phyloP scores from a whole-genome alignment of 1,140 invertebrate genomes.

The Trachymyrmex cornetzi region DNA sequence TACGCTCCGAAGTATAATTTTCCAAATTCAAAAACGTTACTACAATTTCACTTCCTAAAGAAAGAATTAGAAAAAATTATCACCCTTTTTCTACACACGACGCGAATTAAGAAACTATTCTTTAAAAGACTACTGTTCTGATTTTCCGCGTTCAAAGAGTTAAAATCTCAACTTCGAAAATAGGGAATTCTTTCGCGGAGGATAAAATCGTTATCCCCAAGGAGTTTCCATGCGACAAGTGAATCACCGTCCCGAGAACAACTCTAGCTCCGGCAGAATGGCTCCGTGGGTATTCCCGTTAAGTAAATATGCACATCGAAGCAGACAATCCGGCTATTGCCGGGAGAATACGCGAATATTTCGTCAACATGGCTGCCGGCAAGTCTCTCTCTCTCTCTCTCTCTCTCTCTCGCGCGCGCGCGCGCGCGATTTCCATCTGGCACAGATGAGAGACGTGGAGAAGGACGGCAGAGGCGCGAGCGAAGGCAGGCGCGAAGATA shows the following conservation, averaged over 20 bases:
- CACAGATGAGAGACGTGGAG: constrained; percentile 42
- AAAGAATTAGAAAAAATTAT: not conserved
- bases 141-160: not conserved
- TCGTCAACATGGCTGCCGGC: constrained; percentile 72
- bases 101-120: constrained; percentile 8
- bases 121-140: constrained; percentile 10
- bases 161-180: constrained; percentile 34
- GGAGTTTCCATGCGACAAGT: constrained; percentile 42
- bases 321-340: constrained; percentile 56
- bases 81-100: not conserved
- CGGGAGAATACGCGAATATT: constrained; percentile 62
- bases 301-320: constrained; percentile 65
- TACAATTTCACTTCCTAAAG: not conserved
- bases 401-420: too few species aligned
- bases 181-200: constrained; percentile 32
- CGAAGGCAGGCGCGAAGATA: not conserved
- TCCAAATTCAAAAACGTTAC: not conserved
- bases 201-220: constrained; percentile 51
- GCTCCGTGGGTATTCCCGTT: constrained; percentile 54
- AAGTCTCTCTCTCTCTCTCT: constrained; percentile 69
- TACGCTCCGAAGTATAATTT: constrained; percentile 21
- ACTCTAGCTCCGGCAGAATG: constrained; percentile 29
- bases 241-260: constrained; percentile 55
- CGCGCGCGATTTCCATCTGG: constrained; percentile 75
- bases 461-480: constrained; percentile 8